Base-by-base conservation (phyloP, 2,888 invertebrate species). In the Agonopterix alstromeriana region DNA sequence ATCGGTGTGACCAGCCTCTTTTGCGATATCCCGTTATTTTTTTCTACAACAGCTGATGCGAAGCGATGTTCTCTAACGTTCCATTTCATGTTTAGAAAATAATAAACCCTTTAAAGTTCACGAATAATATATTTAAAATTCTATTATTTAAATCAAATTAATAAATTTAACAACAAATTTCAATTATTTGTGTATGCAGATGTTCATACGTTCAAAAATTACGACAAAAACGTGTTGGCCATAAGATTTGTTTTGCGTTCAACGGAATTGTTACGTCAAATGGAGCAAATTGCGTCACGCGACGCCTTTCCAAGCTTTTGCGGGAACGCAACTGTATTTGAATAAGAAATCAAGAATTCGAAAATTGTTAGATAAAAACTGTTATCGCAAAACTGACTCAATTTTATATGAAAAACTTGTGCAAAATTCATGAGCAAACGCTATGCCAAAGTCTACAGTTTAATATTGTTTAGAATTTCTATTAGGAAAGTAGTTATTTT, bases 41-140 rank as follows among this genome's bases (percentile, higher is more conserved):
- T 79, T 86, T 85, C 81, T 76, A 70, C 76, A 87, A 86, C 87
- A 88, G 87, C 87, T 88, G 87, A 88, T 87, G 81, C 73, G 68
- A 67, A 70, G 70, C 73, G 57, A 62, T 67, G 59, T 58, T 53
- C 55, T 46, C 56, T 65, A 61, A 61, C 77, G 72, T 73, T 79
- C 64, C 70, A 48, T 74, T 73, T 41, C 17, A 58, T 49, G 43
- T 47, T 4, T 42, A 4, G 12, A 38, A 38, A 38, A 38, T 38
- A 38, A 27, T 27, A 27, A 27, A 27, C 27, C 27, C 27, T 27
- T 7, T 27, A 27, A 27, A 10, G 10, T 38, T 10, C 38, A 38
- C 7, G 38, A 38, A 38, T 2, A 8, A 38, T 10, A 27, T 27
- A 9, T n/a, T 38, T 38, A 38, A 38, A 38, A 38, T 38, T 38